Evolutionary conservation across 2,888 invertebrate genomes (phyloP).

Genomic region (Agapostemon virescens): DNA sequence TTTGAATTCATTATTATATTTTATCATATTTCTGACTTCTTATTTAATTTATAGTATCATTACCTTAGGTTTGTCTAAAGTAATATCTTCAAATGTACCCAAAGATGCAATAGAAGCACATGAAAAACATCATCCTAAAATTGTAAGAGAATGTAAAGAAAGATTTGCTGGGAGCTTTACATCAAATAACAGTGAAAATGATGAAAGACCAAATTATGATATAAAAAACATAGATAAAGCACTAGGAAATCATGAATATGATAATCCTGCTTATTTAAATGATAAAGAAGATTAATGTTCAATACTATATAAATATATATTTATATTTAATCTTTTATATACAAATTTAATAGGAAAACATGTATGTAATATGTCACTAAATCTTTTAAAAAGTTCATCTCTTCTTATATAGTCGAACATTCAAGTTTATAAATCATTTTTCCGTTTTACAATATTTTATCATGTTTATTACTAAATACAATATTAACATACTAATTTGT

Average conservation of each 20-base stretch:
- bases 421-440: neutral
- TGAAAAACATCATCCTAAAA: conserved; percentile 89
- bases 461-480: too few species aligned
- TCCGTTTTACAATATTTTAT: too few species aligned
- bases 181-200: conserved; percentile 79
- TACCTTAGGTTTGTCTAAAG: conserved; percentile 42
- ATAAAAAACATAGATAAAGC: conserved; percentile 2
- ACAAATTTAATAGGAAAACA: neutral
- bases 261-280: conserved; percentile 51
- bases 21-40: neutral
- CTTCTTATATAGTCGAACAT: neutral
- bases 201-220: neutral
- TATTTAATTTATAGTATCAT: conserved; percentile 29
- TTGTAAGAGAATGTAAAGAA: conserved; percentile 90
- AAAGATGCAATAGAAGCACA: conserved; percentile 84
- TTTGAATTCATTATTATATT: neutral
- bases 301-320: too few species aligned
- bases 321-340: neutral
- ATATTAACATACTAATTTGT: too few species aligned
- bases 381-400: neutral
- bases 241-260: conserved; percentile 29
- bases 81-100: conserved; percentile 39
- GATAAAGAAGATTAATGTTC: conserved; percentile 16
- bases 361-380: neutral
- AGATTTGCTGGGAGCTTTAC: conserved; percentile 92